Evolutionary conservation across 2,888 invertebrate species (phyloP), one percentile per base, ranked within the genome.

Genomic region (Patella pellucida): DNA sequence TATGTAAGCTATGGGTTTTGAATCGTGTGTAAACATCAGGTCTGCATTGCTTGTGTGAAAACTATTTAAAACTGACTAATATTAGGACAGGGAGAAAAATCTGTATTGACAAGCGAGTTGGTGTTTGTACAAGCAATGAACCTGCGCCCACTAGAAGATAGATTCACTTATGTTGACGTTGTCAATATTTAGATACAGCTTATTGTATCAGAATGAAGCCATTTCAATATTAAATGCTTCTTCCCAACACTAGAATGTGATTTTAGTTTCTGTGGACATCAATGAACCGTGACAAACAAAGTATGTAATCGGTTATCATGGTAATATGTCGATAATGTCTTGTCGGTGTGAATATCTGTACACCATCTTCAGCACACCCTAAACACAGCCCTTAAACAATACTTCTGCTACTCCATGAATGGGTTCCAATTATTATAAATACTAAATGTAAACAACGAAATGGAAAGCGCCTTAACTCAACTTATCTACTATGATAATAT

Each of bases 41-140:
- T 19, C 19, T 62, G 62, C 62, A 62, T 62, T 62, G 19, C 19
- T 62, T 62, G 62, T 62, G 62, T 62, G 62, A 62, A 62, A 62
- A 23, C 19, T 62, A 62, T 62, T 62, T 62, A 62, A 62, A 62
- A 19, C 62, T 23, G 23, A 62, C 62, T 62, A 62, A 62, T 62
- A 62, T 62, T 62, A 23, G 23, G 23, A 62, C 12, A 62, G 23
- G 62, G 62, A 19, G 23, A 62, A 62, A 62, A 23, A 12, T 23
- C 41, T 41, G 41, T 62, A 62, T 62, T 62, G 62, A 62, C 62
- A 62, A 62, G 19, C 19, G 62, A 23, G 19, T 62, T 19, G 19
- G 62, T 62, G 62, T 62, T 62, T 62, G 62, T 23, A 23, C 19
- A 19, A 62, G 62, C 19, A 62, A 62, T 23, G 62, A 62, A 62